Base-by-base conservation (phyloP, 2,797 vertebrate genomes). In the Anisognathus igniventris region DNA sequence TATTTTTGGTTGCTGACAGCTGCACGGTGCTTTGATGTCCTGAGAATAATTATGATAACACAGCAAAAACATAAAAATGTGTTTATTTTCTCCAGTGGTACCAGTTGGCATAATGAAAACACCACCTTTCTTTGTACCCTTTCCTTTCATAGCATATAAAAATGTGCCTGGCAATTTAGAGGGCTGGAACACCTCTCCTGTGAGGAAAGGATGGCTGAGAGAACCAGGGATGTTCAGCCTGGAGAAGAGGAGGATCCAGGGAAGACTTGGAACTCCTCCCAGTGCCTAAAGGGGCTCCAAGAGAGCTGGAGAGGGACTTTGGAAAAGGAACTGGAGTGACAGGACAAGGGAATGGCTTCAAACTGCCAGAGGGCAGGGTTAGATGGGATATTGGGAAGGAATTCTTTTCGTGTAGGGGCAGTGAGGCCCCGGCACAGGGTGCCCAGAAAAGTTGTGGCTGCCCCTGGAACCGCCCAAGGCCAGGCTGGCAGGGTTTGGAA, bases 401-500 rank as follows among this genome's bases (percentile, higher is more conserved):
- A 4, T 50, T 7, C 0, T 28, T n/a, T 40, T 1, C 14, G 31
- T 31, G 4, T 11, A 31, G 27, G 50, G 21, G 22, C 23, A 23
- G 45, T 11, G 10, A 56, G 51, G 24, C 67, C 13, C 51, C 65
- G 66, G 74, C 23, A 64, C 10, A n/a, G 12, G 19, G 0, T 86
- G 15, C 27, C 9, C 23, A 14, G 45, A 47, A 22, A 8, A 47
- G 22, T 12, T 24, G 45, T 47, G 45, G 12, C 45, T 47, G 45
- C 45, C 42, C 37, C 24, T 75, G 37, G 12, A 27, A 15, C 51
- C 9, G 33, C 8, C 3, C 28, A 10, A 31, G 53, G 17, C 17
- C 60, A 53, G 53, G 6, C 0, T 72, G 20, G 57, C 0, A 0
- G 14, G 35, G 31, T 19, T 56, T 48, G 65, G 37, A 72, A 12